Base-by-base conservation (phyloP, 2,113 vertebrate genomes). In the Pionites leucogaster region DNA sequence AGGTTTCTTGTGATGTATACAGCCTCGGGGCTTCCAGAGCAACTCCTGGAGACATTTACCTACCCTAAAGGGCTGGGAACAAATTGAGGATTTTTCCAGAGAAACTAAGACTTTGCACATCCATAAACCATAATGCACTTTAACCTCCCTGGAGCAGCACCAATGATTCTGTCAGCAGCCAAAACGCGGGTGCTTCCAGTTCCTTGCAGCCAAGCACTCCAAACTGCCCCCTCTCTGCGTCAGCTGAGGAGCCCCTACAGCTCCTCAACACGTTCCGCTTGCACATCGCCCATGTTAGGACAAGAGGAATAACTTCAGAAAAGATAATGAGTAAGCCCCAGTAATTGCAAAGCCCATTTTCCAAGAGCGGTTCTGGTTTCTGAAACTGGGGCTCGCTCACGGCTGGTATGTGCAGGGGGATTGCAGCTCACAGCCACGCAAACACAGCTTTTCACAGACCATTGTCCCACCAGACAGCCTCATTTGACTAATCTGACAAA, bases 361-460 rank as follows among this genome's bases (percentile, higher is more conserved):
- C 49, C 37, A 31, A 20, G 41, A 53, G 82, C 17, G 9, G 81
- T 46, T 33, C 64, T 31, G 52, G 44, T 10, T 90, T 60, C 59
- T 27, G 84, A 47, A 60, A 25, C 20, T 3, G 5, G 33, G 60
- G 33, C 65, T 82, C 1, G 0, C 71, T 59, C 28, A 11, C 1
- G 3, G 39, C 41, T 41, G n/a, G 27, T 3, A 5, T 13, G 50
- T 2, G 0, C 4, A 0, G 52, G 55, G 57, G 22, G 15, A 35
- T 6, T 1, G 8, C 46, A 83, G 89, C 67, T 62, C 17, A 1
- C 24, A n/a, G 64, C 50, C 79, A 16, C 0, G 2, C 68, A 35
- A 46, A 23, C 42, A 0, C 74, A 44, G 77, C 77, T 41, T 68
- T 35, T 12, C 0, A 0, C 60, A 65, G 46, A 37, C 12, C 7